Conservation (phyloP, 2,797 vertebrate genomes). For the Ibycter americanus region DNA sequence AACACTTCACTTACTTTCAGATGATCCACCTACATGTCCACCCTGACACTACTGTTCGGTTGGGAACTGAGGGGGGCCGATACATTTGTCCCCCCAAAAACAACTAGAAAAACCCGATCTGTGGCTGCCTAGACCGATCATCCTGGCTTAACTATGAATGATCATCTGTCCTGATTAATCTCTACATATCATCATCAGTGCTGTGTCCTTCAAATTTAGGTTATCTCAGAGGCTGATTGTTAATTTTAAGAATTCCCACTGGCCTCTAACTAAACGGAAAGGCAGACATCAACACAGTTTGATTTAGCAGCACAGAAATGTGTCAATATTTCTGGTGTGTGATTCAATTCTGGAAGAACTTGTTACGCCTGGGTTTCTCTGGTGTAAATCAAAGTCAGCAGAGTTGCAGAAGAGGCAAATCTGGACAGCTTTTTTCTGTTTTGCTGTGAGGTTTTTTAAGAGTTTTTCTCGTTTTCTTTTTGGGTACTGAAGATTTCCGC, state of each 20-base stretch:
- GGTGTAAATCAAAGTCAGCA: conserved; percentile 22
- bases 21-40: background rate
- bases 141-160: background rate
- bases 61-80: background rate
- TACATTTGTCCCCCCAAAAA: background rate
- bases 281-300: background rate
- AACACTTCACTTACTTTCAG: background rate
- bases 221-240: background rate
- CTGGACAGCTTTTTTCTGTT: background rate
- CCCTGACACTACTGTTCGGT: background rate
- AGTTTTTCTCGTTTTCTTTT: background rate
- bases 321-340: background rate
- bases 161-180: background rate
- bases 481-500: background rate
- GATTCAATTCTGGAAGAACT: conserved; percentile 1
- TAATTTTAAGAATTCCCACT: conserved; percentile 28
- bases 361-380: background rate
- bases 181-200: background rate
- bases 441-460: background rate
- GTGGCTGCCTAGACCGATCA: background rate
- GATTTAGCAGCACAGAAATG: conserved; percentile 14
- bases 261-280: background rate
- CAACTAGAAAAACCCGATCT: background rate
- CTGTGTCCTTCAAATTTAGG: background rate
- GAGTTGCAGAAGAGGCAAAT: conserved; percentile 9